Conservation (phyloP, 2,888 invertebrate species). For the Sisyra nigra region DNA sequence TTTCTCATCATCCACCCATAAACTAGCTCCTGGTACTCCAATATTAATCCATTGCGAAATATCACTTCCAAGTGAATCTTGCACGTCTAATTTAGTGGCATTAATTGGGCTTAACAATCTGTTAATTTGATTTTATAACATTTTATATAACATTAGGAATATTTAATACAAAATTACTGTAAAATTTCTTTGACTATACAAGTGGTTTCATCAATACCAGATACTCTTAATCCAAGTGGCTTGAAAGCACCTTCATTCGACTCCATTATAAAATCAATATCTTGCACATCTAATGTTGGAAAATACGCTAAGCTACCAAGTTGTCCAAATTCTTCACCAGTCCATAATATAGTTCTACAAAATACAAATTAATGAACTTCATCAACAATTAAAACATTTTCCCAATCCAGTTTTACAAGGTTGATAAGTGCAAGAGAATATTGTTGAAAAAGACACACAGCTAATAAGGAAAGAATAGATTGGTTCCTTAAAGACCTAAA, state of each 20-base stretch:
- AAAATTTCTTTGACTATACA: slow-evolving; percentile 54
- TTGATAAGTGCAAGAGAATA: too few relatives aligned
- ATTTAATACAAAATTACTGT: slow-evolving; percentile 24
- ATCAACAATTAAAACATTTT: too few relatives aligned
- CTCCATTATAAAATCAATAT: slow-evolving; percentile 56
- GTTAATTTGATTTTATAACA: too few relatives aligned
- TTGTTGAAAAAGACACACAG: too few relatives aligned
- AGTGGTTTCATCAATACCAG: slow-evolving; percentile 40
- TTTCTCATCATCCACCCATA: slow-evolving; percentile 44
- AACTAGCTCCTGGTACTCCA: slow-evolving; percentile 53
- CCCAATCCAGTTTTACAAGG: too few relatives aligned
- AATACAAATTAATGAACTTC: slow-evolving; percentile 1
- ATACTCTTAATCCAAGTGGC: slow-evolving; percentile 52
- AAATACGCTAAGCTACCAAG: slow-evolving; percentile 49
- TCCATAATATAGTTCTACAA: slow-evolving; percentile 56
- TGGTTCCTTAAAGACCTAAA: too few relatives aligned
- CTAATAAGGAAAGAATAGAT: too few relatives aligned
- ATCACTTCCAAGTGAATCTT: slow-evolving; percentile 45
- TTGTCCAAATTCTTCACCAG: slow-evolving; percentile 59
- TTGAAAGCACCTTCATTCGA: slow-evolving; percentile 69
- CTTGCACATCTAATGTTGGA: not conserved
- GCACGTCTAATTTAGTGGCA: too few relatives aligned
- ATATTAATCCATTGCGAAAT: slow-evolving; percentile 40
- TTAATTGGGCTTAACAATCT: too few relatives aligned
- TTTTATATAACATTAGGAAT: too few relatives aligned